Conservation (phyloP, 2,113 vertebrate species). For the Syngnathus typhle region DNA sequence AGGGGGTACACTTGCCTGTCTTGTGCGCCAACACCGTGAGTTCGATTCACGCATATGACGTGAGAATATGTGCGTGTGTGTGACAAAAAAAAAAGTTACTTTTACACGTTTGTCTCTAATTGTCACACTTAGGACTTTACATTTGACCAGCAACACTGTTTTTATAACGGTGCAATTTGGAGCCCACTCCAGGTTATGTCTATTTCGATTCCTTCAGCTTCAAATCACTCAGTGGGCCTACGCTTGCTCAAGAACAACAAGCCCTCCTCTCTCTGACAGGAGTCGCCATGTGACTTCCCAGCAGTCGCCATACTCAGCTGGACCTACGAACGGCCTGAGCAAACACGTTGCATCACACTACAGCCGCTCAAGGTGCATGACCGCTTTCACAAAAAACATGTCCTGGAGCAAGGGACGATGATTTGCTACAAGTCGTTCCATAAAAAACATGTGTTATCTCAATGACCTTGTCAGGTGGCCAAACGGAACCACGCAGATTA, state of each 20-base stretch:
- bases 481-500: constrained; percentile 17
- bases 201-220: neutral
- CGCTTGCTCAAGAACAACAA: constrained; percentile 31
- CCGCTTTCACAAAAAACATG: neutral
- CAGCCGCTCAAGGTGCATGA: neutral
- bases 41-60: no score
- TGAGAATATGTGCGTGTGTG: no score
- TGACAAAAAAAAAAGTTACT: no score
- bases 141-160: no score
- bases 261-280: constrained; percentile 25
- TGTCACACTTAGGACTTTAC: no score
- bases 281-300: constrained; percentile 49
- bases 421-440: neutral
- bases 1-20: no score
- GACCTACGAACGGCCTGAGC: constrained; percentile 35
- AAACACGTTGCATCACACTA: constrained; percentile 41
- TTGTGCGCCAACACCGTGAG: no score
- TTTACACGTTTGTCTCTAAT: no score
- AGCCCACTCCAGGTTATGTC: no score
- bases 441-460: neutral
- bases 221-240: neutral
- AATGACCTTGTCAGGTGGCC: constrained; percentile 43
- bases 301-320: constrained; percentile 48
- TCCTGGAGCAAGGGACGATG: no score
- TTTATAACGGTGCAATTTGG: no score